Percentiles rank a stretch among this genome's conserved stretches.
Conservation (phyloP, 2,113 vertebrate species). For the Axis porcinus region DNA sequence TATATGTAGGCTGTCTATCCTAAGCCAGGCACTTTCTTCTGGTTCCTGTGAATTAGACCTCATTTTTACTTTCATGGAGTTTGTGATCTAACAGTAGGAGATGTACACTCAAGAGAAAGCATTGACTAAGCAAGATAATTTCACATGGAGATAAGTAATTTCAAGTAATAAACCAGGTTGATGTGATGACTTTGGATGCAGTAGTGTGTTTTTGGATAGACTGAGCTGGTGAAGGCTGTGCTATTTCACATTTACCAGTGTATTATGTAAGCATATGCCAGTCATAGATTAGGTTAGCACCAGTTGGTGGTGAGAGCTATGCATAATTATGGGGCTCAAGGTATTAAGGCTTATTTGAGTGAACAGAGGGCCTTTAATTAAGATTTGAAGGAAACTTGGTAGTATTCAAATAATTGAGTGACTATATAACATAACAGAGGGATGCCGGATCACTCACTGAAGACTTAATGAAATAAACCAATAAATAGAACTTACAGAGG, state of each 20-base stretch:
- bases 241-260: not conserved
- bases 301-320: not conserved
- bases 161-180: not conserved
- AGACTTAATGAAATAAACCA: not conserved
- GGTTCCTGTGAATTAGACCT: not conserved
- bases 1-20: not conserved
- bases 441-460: not conserved
- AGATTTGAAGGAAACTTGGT: not conserved
- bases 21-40: not conserved
- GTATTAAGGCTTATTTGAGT: not conserved
- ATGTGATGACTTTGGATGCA: not conserved
- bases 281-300: not conserved
- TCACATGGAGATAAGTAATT: not conserved
- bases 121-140: not conserved
- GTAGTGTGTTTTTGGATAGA: not conserved
- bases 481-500: not conserved
- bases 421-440: not conserved
- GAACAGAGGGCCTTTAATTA: not conserved
- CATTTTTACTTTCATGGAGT: not conserved
- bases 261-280: not conserved
- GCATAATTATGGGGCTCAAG: not conserved
- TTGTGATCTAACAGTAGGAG: not conserved
- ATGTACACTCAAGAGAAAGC: not conserved
- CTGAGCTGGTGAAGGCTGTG: not conserved
- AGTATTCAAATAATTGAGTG: not conserved